Conservation (phyloP, 1,140 invertebrate species). For the Trichonephila clavipes region DNA sequence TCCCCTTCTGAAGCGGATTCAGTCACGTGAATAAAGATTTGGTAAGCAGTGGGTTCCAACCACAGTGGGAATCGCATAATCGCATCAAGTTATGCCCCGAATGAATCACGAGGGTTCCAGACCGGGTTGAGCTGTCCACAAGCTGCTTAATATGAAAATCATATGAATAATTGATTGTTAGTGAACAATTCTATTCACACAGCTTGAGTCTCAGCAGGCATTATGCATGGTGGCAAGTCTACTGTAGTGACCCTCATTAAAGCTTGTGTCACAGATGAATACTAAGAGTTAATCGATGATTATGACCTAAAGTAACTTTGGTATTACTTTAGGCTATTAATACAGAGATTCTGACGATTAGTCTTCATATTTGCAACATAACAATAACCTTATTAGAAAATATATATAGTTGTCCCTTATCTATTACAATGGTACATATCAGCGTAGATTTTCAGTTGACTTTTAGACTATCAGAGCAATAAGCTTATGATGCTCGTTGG, state of each 20-base stretch:
- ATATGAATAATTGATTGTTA: slow-evolving; percentile 2
- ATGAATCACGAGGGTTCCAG: neutral
- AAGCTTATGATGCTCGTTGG: too few species aligned
- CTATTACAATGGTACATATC: too few species aligned
- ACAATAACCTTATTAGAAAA: too few species aligned
- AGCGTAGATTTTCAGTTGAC: too few species aligned
- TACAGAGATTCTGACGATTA: neutral
- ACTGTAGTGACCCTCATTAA: neutral
- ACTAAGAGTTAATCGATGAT: neutral
- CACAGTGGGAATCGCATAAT: neutral
- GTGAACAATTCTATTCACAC: neutral
- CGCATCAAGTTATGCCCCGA: neutral
- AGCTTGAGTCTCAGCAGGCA: neutral
- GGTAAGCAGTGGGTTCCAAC: too few species aligned
- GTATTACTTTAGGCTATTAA: neutral
- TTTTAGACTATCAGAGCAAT: too few species aligned
- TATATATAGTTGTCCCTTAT: too few species aligned
- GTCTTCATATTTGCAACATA: too few species aligned
- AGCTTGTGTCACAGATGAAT: neutral
- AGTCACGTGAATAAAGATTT: too few species aligned
- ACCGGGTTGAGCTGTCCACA: neutral
- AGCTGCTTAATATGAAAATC: slow-evolving; percentile 1
- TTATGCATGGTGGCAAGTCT: neutral
- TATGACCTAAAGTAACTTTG: neutral
- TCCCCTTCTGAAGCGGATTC: too few species aligned